Conservation (phyloP, 2,797 vertebrate species). For the Molossus alvarezi region DNA sequence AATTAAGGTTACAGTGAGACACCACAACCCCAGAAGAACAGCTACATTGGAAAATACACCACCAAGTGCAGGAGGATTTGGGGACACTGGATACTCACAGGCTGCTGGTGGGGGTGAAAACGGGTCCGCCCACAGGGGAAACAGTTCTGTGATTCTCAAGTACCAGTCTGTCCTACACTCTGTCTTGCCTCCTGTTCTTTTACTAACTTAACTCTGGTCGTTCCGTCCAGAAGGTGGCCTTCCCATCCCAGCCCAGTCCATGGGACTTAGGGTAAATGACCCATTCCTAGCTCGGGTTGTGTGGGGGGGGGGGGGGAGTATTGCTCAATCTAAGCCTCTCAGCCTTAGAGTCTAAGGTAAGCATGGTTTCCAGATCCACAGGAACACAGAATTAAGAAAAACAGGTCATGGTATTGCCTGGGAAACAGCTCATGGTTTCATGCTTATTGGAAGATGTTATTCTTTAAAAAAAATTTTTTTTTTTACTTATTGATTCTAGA, state of each 20-base stretch:
- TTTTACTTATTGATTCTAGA: too few relatives aligned
- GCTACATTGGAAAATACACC: fast-evolving
- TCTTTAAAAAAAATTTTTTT: too few relatives aligned
- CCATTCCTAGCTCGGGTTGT: background rate
- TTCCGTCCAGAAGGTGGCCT: background rate
- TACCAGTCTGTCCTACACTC: too few relatives aligned
- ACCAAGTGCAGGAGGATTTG: fast-evolving
- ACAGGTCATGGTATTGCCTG: background rate
- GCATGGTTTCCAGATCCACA: fast-evolving
- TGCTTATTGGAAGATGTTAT: background rate
- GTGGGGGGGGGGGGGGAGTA: too few relatives aligned
- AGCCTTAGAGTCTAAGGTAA: too few relatives aligned
- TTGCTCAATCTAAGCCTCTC: fast-evolving
- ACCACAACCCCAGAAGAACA: background rate
- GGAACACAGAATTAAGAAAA: background rate
- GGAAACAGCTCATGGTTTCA: fast-evolving
- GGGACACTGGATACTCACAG: background rate
- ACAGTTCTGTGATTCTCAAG: fast-evolving
- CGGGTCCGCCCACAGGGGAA: background rate
- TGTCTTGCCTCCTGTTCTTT: background rate
- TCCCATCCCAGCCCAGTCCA: background rate
- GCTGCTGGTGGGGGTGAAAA: background rate
- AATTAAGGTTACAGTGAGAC: fast-evolving
- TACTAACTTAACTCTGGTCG: background rate
- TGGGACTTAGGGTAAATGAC: fast-evolving